Evolutionary conservation across 2,888 invertebrate species (phyloP).

Genomic region (Lepetodrilus schrolli): DNA sequence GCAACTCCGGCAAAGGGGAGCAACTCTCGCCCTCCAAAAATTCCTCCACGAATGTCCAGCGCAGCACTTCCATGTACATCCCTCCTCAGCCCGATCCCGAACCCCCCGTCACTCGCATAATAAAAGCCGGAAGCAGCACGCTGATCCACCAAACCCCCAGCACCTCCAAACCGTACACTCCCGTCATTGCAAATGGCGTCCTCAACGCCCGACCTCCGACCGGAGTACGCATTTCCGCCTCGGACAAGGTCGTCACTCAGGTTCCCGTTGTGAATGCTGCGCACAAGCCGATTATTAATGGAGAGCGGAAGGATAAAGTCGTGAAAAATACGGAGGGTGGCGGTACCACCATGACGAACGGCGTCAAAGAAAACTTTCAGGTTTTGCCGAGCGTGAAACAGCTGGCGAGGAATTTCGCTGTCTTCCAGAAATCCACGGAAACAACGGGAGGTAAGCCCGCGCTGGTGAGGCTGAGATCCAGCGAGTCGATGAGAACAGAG

Average conservation of each 20-base stretch:
- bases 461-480: neutral
- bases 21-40: constrained; percentile 34
- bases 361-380: constrained; percentile 27
- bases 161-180: constrained; percentile 19
- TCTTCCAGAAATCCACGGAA: constrained; percentile 3
- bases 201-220: neutral
- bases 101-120: neutral
- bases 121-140: constrained; percentile 2
- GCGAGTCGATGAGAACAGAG: constrained; percentile 4
- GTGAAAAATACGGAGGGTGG: neutral
- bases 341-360: constrained; percentile 19
- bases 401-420: constrained; percentile 43
- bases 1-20: constrained; percentile 37
- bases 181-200: constrained; percentile 13
- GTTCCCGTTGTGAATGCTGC: neutral
- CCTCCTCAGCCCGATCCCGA: constrained; percentile 31
- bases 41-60: constrained; percentile 31
- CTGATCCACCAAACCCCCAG: neutral
- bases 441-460: neutral
- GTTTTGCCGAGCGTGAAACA: constrained; percentile 42
- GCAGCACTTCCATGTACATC: constrained; percentile 40
- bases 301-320: neutral
- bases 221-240: neutral
- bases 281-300: neutral
- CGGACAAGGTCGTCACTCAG: neutral